Evolutionary conservation across 1,140 invertebrate genomes (phyloP).

Genomic region (Sinella curviseta): DNA sequence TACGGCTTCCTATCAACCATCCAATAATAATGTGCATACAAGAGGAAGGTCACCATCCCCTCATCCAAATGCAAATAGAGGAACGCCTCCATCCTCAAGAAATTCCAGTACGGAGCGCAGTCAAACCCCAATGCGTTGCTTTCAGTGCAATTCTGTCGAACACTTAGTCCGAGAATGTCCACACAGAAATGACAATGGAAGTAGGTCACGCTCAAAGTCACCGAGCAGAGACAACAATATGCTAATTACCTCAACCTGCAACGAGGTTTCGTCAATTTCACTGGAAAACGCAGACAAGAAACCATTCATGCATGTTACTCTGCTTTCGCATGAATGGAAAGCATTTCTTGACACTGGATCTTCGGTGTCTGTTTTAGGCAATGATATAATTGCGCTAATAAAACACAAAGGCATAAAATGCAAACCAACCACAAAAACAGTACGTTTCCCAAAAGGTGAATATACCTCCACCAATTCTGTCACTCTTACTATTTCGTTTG

Average conservation of each 20-base stretch:
- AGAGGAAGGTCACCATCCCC: neutral
- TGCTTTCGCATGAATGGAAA: neutral
- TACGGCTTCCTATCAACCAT: too few relatives aligned
- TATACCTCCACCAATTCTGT: neutral
- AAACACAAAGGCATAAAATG: neutral
- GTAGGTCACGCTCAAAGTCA: neutral
- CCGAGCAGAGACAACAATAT: neutral
- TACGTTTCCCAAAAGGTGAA: neutral
- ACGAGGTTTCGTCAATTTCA: neutral
- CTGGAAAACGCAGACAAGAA: neutral
- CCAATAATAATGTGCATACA: neutral
- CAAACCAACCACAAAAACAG: neutral
- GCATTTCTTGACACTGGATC: conserved; percentile 1
- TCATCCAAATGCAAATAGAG: neutral
- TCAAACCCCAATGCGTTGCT: neutral
- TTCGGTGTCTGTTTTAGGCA: neutral
- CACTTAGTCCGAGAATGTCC: neutral
- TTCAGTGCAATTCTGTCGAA: neutral
- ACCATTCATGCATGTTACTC: neutral
- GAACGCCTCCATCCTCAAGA: neutral
- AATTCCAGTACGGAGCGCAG: neutral
- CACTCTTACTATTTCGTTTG: neutral
- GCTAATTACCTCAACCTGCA: neutral
- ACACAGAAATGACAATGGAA: neutral
- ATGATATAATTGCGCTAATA: neutral